These are phyloP conservation scores for Apostichopus californicus DNA, from an alignment of 35 echinoderm and acorn worm genomes.

Conservation along the genomic window DNA sequence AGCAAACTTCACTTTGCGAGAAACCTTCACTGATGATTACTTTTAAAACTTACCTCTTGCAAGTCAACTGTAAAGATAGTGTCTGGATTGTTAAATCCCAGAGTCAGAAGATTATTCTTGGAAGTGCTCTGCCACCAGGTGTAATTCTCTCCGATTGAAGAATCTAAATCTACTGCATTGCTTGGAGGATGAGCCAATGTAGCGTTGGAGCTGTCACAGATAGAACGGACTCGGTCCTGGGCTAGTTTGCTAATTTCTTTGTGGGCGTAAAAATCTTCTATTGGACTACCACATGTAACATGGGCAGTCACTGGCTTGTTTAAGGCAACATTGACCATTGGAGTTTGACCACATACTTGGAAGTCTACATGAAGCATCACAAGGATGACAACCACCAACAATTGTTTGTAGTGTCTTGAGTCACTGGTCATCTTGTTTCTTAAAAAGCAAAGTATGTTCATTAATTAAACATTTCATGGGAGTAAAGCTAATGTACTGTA, in stretches of 20 bases:
- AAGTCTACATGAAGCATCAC: background rate
- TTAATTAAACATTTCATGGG: too few species aligned
- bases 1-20: too few species aligned
- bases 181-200: conserved; percentile 75
- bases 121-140: conserved; percentile 99
- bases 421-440: background rate
- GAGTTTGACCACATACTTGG: conserved; percentile 1
- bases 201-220: conserved; percentile 65
- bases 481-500: too few species aligned
- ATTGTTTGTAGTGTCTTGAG: background rate
- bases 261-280: conserved; percentile 53
- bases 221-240: conserved; percentile 31
- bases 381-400: background rate
- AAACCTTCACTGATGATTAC: too few species aligned
- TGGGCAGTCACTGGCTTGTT: conserved; percentile 62
- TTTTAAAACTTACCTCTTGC: conserved; percentile 67
- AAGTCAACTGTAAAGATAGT: conserved; percentile 76
- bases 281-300: conserved; percentile 59
- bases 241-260: background rate
- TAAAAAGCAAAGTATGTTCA: background rate
- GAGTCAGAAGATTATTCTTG: conserved; percentile 47
- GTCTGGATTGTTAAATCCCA: conserved; percentile 62
- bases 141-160: conserved; percentile 62
- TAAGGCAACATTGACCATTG: conserved; percentile 55
- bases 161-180: conserved; percentile 74